These are phyloP conservation scores for Linurgus olivaceus DNA, from an alignment of 2,797 vertebrate species.

Conservation along the genomic window DNA sequence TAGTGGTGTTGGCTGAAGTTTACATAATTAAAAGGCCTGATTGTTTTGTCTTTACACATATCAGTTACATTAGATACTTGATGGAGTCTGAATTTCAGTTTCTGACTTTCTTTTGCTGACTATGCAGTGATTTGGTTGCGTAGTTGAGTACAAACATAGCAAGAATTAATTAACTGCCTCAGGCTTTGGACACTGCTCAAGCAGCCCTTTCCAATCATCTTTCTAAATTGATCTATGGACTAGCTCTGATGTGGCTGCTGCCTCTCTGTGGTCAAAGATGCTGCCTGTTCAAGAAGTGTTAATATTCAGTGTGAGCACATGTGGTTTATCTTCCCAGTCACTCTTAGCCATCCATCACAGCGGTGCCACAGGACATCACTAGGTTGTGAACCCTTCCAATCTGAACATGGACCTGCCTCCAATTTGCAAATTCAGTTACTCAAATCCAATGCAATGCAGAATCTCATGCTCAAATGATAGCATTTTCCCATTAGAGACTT, in stretches of 20 bases:
- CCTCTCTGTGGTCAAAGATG: not conserved
- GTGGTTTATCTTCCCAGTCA: not conserved
- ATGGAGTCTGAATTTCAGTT: not conserved
- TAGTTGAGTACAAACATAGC: not conserved
- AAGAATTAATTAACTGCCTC: not conserved
- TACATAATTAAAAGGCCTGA: not conserved
- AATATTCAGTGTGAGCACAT: not conserved
- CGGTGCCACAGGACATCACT: not conserved
- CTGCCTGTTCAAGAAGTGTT: not conserved
- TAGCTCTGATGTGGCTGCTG: not conserved
- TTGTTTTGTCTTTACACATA: not conserved
- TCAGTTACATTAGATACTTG: not conserved
- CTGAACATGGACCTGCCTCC: not conserved
- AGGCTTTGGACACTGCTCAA: not conserved
- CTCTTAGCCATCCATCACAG: not conserved
- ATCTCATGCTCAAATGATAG: not conserved
- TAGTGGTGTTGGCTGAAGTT: not conserved
- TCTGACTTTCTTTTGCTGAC: not conserved
- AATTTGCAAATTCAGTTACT: not conserved
- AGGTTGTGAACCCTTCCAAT: not conserved
- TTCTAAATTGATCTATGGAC: not conserved
- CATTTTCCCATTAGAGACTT: not conserved
- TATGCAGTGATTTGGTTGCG: not conserved
- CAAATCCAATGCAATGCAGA: not conserved
- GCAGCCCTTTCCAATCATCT: not conserved